Evolutionary conservation across 1,140 invertebrate genomes (phyloP).

Genomic region (Branchinecta lynchi): DNA sequence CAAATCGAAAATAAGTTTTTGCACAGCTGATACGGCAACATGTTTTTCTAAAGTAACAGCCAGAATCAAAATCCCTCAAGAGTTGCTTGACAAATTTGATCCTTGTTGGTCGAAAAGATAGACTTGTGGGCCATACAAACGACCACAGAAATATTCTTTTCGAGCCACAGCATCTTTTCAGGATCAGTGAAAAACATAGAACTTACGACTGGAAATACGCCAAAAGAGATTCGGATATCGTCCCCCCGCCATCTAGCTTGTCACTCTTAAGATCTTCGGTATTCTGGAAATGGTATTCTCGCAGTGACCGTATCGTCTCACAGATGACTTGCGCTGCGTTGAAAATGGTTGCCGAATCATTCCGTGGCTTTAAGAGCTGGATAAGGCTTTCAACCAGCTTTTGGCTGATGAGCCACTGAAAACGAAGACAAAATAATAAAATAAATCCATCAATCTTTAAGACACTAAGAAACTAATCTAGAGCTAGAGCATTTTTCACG

Average conservation of each 20-base stretch:
- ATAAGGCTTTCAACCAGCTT: background rate
- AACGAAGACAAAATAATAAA: background rate
- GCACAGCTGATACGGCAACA: too few species aligned
- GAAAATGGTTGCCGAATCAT: background rate
- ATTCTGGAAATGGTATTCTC: slow-evolving; percentile 1
- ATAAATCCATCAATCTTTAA: too few species aligned
- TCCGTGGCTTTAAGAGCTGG: background rate
- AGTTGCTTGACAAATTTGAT: too few species aligned
- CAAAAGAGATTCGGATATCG: background rate
- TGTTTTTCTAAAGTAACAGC: too few species aligned
- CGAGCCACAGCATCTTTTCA: too few species aligned
- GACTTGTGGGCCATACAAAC: too few species aligned
- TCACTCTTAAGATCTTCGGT: background rate
- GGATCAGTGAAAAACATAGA: background rate
- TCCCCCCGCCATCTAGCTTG: background rate
- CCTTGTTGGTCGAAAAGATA: too few species aligned
- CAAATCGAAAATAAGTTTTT: too few species aligned
- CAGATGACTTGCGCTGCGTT: background rate
- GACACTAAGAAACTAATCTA: too few species aligned
- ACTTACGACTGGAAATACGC: background rate
- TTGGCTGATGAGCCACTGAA: background rate
- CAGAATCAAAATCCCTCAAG: too few species aligned
- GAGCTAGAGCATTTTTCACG: too few species aligned
- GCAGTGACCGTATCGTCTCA: background rate
- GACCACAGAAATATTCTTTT: too few species aligned